Percentiles rank a stretch among this genome's conserved stretches.
Conservation (phyloP, 2,797 vertebrate genomes). For the Emydoidea blandingii region DNA sequence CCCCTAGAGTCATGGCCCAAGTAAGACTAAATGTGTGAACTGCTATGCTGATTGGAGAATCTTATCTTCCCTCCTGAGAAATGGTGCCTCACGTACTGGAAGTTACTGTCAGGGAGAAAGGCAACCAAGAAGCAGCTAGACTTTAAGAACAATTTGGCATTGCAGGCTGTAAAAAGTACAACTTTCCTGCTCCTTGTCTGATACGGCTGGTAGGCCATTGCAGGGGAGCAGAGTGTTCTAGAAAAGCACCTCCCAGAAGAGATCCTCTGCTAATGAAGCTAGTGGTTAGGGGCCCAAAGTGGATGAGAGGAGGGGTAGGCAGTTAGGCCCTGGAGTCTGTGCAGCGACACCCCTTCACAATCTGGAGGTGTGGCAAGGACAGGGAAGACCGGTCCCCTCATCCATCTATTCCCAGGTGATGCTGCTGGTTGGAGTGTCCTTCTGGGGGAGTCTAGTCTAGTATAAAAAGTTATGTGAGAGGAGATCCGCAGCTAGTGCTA, state of each 20-base stretch:
- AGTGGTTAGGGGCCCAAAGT: too few species aligned
- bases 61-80: too few species aligned
- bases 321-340: not conserved
- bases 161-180: conserved; percentile 60
- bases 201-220: conserved; percentile 24
- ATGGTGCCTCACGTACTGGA: conserved; percentile 42
- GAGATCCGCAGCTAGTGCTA: fast-evolving
- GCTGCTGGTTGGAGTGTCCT: too few species aligned
- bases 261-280: too few species aligned
- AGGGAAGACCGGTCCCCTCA: not conserved
- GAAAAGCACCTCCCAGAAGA: too few species aligned
- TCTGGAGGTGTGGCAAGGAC: too few species aligned
- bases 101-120: conserved; percentile 67
- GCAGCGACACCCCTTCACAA: fast-evolving
- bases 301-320: not conserved
- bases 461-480: not conserved
- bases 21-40: too few species aligned
- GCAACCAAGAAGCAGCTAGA: too few species aligned
- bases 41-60: too few species aligned
- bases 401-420: fast-evolving
- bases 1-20: too few species aligned
- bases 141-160: conserved; percentile 62
- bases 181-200: not conserved
- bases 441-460: too few species aligned
- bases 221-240: too few species aligned